phyloP scores from a whole-genome alignment of 2,888 invertebrate species.

The Campoplex nolae region DNA sequence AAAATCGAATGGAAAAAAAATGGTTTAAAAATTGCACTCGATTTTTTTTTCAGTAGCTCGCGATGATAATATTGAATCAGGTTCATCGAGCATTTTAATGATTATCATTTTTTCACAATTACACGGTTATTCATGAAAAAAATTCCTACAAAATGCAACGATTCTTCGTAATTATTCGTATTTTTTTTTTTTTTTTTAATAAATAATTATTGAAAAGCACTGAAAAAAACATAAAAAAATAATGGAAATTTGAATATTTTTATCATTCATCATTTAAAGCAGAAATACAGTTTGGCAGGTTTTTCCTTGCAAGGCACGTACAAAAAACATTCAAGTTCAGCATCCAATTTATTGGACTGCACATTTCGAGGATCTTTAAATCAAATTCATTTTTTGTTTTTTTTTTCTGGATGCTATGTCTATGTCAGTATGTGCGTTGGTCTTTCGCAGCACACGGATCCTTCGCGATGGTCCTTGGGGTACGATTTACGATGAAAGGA shows the following conservation, averaged over 20 bases:
- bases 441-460: constrained; percentile 47
- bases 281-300: neutral
- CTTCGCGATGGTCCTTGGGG: constrained; percentile 55
- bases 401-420: neutral
- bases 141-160: too few relatives aligned
- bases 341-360: neutral
- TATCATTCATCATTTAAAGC: neutral
- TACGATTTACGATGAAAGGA: constrained; percentile 69
- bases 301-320: neutral
- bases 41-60: neutral
- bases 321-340: neutral
- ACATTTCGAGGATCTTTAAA: constrained; percentile 12
- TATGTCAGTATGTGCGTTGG: constrained; percentile 15
- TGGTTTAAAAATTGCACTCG: constrained; percentile 13
- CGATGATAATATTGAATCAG: neutral
- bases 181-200: too few relatives aligned
- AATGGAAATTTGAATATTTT: too few relatives aligned
- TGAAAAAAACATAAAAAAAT: too few relatives aligned
- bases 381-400: constrained; percentile 39
- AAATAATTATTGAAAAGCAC: too few relatives aligned
- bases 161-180: too few relatives aligned
- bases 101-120: neutral
- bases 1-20: neutral
- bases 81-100: neutral
- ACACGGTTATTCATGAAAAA: too few relatives aligned